Percentiles rank a stretch among this genome's conserved stretches.
These are phyloP conservation scores for Lepidurus couesii DNA, from an alignment of 1,140 invertebrate species.

Conservation along the genomic window DNA sequence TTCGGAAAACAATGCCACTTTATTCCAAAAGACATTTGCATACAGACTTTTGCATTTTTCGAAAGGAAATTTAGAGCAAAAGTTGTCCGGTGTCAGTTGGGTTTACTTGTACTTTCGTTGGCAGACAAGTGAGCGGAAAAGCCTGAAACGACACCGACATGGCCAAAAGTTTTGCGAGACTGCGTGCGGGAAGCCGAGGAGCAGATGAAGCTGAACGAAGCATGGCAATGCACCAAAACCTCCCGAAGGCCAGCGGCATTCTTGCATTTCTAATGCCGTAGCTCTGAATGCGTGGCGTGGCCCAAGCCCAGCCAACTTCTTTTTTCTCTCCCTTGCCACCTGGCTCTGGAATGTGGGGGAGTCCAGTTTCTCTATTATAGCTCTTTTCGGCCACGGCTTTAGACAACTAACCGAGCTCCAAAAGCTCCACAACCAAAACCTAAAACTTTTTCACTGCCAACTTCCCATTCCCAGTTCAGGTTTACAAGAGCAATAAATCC, in stretches of 20 bases:
- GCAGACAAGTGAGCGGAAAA: background rate
- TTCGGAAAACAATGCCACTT: too few relatives aligned
- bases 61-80: background rate
- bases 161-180: background rate
- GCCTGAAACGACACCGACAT: slow-evolving; percentile 13
- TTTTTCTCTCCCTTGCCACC: background rate
- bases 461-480: too few relatives aligned
- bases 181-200: background rate
- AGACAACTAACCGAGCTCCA: background rate
- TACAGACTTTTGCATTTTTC: background rate
- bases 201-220: slow-evolving; percentile 13
- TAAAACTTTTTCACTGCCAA: too few relatives aligned
- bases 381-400: slow-evolving; percentile 6
- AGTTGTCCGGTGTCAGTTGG: background rate
- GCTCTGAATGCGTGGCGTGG: slow-evolving; percentile 20
- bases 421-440: background rate
- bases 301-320: slow-evolving; percentile 17
- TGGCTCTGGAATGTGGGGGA: slow-evolving; percentile 20
- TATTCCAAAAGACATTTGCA: background rate
- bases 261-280: slow-evolving; percentile 21
- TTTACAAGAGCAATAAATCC: too few relatives aligned
- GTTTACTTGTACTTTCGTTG: slow-evolving; percentile 19
- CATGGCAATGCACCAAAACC: slow-evolving; percentile 21
- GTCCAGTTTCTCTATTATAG: slow-evolving; percentile 22
- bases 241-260: slow-evolving; percentile 20